Base-by-base conservation (phyloP, 2,888 invertebrate species). In the Lymantria dispar region DNA sequence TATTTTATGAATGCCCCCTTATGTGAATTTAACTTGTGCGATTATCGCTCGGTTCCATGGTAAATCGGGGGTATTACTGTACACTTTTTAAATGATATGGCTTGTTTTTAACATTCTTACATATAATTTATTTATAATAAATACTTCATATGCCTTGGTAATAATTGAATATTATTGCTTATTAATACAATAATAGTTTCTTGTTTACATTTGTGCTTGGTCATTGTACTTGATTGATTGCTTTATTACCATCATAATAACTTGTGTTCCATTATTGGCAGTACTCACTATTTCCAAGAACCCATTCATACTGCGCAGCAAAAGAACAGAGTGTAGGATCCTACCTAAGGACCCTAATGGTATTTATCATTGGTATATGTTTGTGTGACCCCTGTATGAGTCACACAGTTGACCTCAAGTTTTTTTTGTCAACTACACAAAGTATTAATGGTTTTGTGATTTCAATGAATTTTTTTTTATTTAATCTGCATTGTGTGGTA, bases 241-340 rank as follows among this genome's bases (percentile, higher is more conserved):
- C 58, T 49, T 62, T 61, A 40, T 70, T 69, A 69, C 47, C 33
- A 43, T 65, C 61, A 64, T 63, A 61, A 62, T 62, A 67, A 72
- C 60, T 50, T 56, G 54, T 75, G 50, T 78, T 52, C 57, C 76
- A 62, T 81, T 78, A 80, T 85, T 76, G 70, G 73, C 89, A 90
- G 89, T 83, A 84, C 70, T 79, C 88, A 67, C 78, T 86, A 62
- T 91, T 78, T 77, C 91, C 91, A 60, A 83, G 91, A 81, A 77
- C 84, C 70, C 86, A 88, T 85, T 87, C 89, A 62, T 91, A 91
- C 83, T 85, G 83, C 68, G 90, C 90, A 47, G 90, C 90, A 77
- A 85, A 78, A 68, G 91, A 91, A 68, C 90, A 87, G 61, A 85
- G 87, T 50, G 83, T 91, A 80, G 89, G 90, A 77, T 86, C 88